Base-by-base conservation (phyloP, 2,888 invertebrate genomes). In the Cantharis rufa region DNA sequence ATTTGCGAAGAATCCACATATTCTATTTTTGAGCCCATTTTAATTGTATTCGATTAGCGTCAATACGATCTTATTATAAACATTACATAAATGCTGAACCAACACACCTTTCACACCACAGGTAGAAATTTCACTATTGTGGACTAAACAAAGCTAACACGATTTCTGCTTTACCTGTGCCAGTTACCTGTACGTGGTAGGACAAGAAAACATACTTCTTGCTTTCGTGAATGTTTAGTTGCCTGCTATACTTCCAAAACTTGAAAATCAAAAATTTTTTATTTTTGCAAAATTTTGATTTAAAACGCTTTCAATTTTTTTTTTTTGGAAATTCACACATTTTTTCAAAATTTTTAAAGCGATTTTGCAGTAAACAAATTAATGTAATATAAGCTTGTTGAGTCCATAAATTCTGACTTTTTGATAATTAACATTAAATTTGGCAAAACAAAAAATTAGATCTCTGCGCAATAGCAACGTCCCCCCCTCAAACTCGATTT, bases 1-100 rank as follows among this genome's bases (percentile, higher is more conserved):
- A 96, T 92, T 89, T 96, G 96, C 82, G 95, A 94, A 83, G 95
- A 95, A 88, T 96, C 96, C 84, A 96, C 96, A 90, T 96, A 96
- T 87, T 96, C 96, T 87, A 96, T 95, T 91, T 96, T 96, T 79
- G 96, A 95, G 85, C 95, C 96, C 96, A 96, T 96, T 85, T 77
- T 77, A n/a, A 63, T 15, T 28, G 62, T 63, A 18, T 21, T 62
- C 27, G 32, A 21, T 21, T 13, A 64, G 28, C 62, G 15, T 70
- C 61, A 78, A 63, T 68, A 32, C 15, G 68, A 27, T 70, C 70
- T 70, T n/a, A 11, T 63, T 63, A 69, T 69, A n/a, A 71, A 32
- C 77, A 77, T 77, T 32, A 71, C 73, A 69, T 71, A 74, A 77
- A 18, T 66, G 71, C 71, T 24, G 64, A n/a, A 48, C 69, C 15